Evolutionary conservation across 2,888 invertebrate genomes (phyloP).

Genomic region (Torymus tubicola): DNA sequence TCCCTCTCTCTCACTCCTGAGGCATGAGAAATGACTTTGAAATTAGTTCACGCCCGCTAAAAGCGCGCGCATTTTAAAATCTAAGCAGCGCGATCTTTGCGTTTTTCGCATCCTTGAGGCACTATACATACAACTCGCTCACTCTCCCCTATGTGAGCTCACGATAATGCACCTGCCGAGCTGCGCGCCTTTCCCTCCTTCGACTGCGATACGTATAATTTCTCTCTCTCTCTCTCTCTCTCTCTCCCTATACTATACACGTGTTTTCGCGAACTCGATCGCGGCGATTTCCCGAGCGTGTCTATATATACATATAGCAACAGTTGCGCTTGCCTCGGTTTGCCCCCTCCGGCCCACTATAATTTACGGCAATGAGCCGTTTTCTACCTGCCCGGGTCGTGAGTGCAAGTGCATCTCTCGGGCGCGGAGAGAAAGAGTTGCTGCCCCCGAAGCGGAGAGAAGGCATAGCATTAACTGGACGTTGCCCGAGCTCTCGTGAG

Average conservation of each 20-base stretch:
- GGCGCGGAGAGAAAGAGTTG: constrained; percentile 27
- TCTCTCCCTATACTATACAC: constrained; percentile 29
- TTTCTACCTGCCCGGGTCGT: constrained; percentile 43
- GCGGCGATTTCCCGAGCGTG: constrained; percentile 47
- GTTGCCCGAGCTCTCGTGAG: constrained; percentile 64
- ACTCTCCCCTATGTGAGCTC: not conserved
- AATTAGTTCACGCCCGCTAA: constrained; percentile 52
- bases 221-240: constrained; percentile 15
- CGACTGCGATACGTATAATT: constrained; percentile 52
- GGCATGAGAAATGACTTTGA: constrained; percentile 51
- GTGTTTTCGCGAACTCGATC: constrained; percentile 44
- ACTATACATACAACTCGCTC: constrained; percentile 19
- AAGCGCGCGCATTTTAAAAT: constrained; percentile 23
- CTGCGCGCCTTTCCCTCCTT: constrained; percentile 49
- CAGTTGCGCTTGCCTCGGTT: not conserved
- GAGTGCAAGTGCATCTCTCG: constrained; percentile 50
- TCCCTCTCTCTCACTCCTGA: not conserved
- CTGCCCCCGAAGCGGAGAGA: constrained; percentile 56
- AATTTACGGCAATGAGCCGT: constrained; percentile 55
- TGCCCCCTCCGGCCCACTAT: constrained; percentile 39
- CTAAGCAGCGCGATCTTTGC: constrained; percentile 9
- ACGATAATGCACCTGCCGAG: constrained; percentile 66
- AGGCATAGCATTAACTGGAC: constrained; percentile 71
- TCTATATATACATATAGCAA: too few relatives aligned
- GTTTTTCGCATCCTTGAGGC: constrained; percentile 39